Evolutionary conservation across 1,140 invertebrate species (phyloP), one percentile per base, ranked within the genome.

Genomic region (Carposina sasakii): DNA sequence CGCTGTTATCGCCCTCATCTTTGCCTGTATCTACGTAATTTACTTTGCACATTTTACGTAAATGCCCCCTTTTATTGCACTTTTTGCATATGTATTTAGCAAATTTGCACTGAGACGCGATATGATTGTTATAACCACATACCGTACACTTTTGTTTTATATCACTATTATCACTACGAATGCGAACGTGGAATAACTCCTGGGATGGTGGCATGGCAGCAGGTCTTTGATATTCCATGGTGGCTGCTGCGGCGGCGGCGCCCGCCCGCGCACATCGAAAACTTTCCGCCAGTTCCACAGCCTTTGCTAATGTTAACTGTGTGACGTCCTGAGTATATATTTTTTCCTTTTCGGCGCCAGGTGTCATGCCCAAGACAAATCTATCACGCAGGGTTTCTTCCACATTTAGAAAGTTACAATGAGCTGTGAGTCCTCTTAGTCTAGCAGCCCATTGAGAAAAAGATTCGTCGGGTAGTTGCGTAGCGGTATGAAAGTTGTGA

Each of bases 211-310:
- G 24, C 24, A 12, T 12, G 6, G 24, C 12, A 28, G 6, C 6
- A 28, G 12, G 2, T 19, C n/a, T n/a, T n/a, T n/a, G n/a, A n/a
- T n/a, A n/a, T n/a, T n/a, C n/a, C 8, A 5, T 13, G 19, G 17
- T 8, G 16, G 19, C 36, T 20, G 8, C 8, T 20, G 9, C 19
- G 13, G 34, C 34, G 2, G 34, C 19, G n/a, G 34, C 34, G 15
- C 8, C 5, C 13, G 5, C 31, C 2, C 16, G 34, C 10, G 34
- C 13, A 19, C 34, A 37, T 17, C 19, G 34, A 8, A 17, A 19
- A 13, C n/a, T 37, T 19, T 37, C 34, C 4, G 34, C 34, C 5
- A 37, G 34, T n/a, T 37, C 34, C 34, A 37, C 34, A 17, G 19
- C 34, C 16, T 37, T 37, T 19, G 34, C n/a, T 19, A 37, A 19